These are phyloP conservation scores for Chaetops frenatus DNA, from an alignment of 2,113 vertebrate species.

Conservation along the genomic window DNA sequence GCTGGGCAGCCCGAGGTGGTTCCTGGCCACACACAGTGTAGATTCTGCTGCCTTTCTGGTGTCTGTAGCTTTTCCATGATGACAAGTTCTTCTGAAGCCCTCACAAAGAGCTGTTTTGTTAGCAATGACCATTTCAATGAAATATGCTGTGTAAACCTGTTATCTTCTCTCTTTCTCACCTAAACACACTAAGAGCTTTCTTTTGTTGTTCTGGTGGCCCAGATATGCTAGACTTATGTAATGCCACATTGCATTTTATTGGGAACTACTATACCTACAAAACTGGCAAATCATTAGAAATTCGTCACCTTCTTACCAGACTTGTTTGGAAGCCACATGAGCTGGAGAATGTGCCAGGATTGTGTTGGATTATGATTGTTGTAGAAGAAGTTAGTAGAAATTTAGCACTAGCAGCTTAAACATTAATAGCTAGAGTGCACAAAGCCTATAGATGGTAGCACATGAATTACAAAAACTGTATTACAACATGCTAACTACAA, in stretches of 20 bases:
- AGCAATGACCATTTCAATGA: not conserved
- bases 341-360: not conserved
- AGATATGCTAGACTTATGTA: not conserved
- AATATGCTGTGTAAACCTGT: not conserved
- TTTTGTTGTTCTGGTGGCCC: not conserved
- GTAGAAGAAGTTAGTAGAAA: not conserved
- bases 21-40: not conserved
- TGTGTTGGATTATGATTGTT: not conserved
- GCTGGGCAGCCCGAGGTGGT: not conserved
- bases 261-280: not conserved
- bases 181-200: not conserved
- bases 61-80: not conserved
- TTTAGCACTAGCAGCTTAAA: not conserved
- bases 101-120: not conserved
- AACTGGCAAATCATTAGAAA: not conserved
- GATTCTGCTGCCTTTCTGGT: not conserved
- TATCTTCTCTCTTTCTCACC: not conserved
- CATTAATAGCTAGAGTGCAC: not conserved
- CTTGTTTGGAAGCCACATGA: not conserved
- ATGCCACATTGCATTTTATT: not conserved
- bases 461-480: not conserved
- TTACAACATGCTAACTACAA: not conserved
- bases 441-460: not conserved
- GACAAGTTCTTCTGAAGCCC: slow-evolving; percentile 3
- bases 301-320: not conserved